Percentiles rank a stretch among this genome's conserved stretches.
These are phyloP conservation scores for Glossosoma conforme DNA, from an alignment of 1,140 invertebrate genomes.

Conservation along the genomic window DNA sequence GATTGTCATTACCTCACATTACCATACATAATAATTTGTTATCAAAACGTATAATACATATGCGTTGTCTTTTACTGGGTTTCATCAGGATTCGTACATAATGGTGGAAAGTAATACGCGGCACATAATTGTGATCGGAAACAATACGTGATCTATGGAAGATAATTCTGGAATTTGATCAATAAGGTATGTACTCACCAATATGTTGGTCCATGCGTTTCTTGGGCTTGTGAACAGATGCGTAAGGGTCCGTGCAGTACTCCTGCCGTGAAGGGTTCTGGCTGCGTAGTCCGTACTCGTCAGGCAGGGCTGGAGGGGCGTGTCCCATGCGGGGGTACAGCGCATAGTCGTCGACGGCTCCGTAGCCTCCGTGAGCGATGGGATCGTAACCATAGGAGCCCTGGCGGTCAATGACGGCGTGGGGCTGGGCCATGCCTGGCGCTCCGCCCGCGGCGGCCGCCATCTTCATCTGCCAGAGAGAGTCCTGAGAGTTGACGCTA, in stretches of 20 bases:
- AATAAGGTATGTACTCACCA: constrained; percentile 64
- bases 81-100: no score
- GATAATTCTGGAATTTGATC: no score
- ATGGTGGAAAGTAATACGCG: no score
- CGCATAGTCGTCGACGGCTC: constrained; percentile 79
- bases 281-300: constrained; percentile 66
- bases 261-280: constrained; percentile 78
- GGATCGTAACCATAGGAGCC: constrained; percentile 71
- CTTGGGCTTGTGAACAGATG: constrained; percentile 80
- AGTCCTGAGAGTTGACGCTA: constrained; percentile 90
- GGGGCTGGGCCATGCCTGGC: constrained; percentile 47
- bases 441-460: constrained; percentile 62
- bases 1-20: no score
- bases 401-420: constrained; percentile 57
- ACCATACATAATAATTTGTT: no score
- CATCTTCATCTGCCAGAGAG: constrained; percentile 91
- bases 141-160: no score
- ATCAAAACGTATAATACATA: no score
- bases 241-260: constrained; percentile 80
- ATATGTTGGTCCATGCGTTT: constrained; percentile 75
- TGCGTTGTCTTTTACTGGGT: no score
- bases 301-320: constrained; percentile 54
- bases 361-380: constrained; percentile 73
- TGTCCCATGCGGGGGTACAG: constrained; percentile 72
- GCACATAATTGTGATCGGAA: no score